Evolutionary conservation across 2,113 vertebrate species (phyloP), one percentile per base, ranked within the genome.

Genomic region (Petrocephalus zakoni): DNA sequence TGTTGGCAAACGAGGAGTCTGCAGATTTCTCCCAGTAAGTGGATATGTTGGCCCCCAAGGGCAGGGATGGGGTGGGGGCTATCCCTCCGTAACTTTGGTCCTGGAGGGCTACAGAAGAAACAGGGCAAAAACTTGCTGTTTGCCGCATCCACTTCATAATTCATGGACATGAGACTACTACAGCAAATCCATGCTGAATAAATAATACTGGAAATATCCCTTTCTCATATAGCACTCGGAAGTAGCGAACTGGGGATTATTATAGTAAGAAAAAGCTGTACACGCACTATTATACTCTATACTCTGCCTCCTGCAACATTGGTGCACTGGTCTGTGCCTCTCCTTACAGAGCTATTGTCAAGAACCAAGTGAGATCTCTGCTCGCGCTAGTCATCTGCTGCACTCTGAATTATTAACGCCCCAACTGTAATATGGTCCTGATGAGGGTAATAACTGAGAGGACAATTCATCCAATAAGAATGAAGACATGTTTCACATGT

Each of bases 1-100:
- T 96, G 92, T 88, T 96, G 89, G 89, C 93, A 78, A 93, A 88
- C 7, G 90, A 95, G 51, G 92, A 96, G 34, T 90, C 91, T 0
- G n/a, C 53, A 1, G 6, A 29, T 7, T 87, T 90, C 85, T 91
- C 91, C 68, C 93, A 92, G 96, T 96, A 91, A 94, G 95, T 93
- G 56, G 15, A 2, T 34, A 42, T 42, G 42, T 42, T 42, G 42
- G 42, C 53, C 13, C 53, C 85, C 17, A 37, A 11, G n/a, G 13
- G 22, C 37, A 55, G 22, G 56, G 78, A 47, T 21, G 7, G 10
- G 19, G 21, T 17, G 19, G 5, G 17, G 75, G 21, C 8, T 82
- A n/a, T 10, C 37, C 42, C 1, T 75, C 25, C 68, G 37, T 75
- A 75, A 75, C 29, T 75, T 15, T 75, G 68, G 29, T 17, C 15